Evolutionary conservation across 2,113 vertebrate species (phyloP), one percentile per base, ranked within the genome.

Genomic region (Poecile atricapillus): DNA sequence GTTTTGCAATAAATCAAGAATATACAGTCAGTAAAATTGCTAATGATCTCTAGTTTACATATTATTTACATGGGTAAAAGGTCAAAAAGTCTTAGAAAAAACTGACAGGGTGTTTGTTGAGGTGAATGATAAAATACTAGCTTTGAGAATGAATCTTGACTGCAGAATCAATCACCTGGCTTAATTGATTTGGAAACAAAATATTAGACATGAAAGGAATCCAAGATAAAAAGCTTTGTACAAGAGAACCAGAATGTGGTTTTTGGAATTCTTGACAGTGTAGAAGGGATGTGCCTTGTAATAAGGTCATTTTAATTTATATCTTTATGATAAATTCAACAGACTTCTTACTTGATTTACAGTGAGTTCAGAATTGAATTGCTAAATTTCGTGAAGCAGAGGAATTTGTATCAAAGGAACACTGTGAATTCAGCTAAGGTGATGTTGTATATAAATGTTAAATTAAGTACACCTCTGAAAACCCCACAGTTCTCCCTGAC

Each of bases 151-250:
- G 14, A 33, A 78, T 65, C 52, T 79, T 1, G 1, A 73, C 52
- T 83, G 41, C 62, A 90, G 79, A 90, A 95, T 80, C 79, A 90
- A 62, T 80, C 88, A 93, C 35, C 49, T 77, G 58, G 20, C 14
- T 71, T 92, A 95, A 93, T 18, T 87, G 87, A 94, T 80, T 93
- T 70, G 69, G 62, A 53, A 86, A 79, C 27, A 80, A 37, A 92
- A 50, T 87, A 89, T 80, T 67, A 84, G 37, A 68, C 28, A 83
- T 64, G 44, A 75, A 92, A 90, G 52, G 93, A 86, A 73, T 47
- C 12, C 27, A 84, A 77, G 74, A 87, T 46, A 71, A 93, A 93
- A 89, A 83, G 30, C 5, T 24, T 35, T 41, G 13, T 46, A 67
- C 13, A 50, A 53, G 39, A 56, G 23, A 86, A 76, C 12, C 19